Evolutionary conservation across 2,797 vertebrate species (phyloP), one percentile per base, ranked within the genome.

Genomic region (Crocodylus rhombifer): DNA sequence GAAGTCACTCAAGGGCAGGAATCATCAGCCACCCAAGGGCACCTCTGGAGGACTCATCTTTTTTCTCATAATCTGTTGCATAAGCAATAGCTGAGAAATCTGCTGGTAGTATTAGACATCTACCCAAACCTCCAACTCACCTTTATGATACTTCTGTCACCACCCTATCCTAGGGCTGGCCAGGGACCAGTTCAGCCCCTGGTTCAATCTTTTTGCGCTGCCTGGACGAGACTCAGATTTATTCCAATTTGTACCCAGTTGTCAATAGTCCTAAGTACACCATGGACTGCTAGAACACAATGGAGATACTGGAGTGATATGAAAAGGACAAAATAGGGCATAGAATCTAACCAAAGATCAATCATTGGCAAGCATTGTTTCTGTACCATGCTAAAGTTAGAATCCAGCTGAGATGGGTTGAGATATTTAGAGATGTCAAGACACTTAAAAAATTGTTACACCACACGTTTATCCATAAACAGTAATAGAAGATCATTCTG

Each of bases 91-190:
- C 33, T 71, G 67, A 71, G 69, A 73, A 73, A 73, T 73, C 36
- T 51, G 51, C 21, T 73, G 26, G 14, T 42, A 73, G 14, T 42
- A 51, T 73, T 51, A 42, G 36, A 73, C 33, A 51, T 14, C 36
- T 51, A 73, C 42, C 23, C 42, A 42, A 73, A 42, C 69, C 36
- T 73, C 17, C 36, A 26, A 25, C 16, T 14, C 36, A 73, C 69
- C 36, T 16, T 51, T 42, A 42, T 26, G 23, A 33, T 42, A 73
- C 69, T 26, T 73, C 25, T 51, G 23, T 23, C 25, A 51, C 36
- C 51, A 21, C 21, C 23, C 51, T 42, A 26, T 73, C 23, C 14
- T 26, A 42, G 23, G 57, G 3, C 14, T 30, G 14, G 0, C 0
- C 14, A n/a, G 3, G 23, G 4, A 7, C 62, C 65, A 82, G 10